Evolutionary conservation across 2,113 vertebrate species (phyloP), one percentile per base, ranked within the genome.

Genomic region (Procavia capensis): DNA sequence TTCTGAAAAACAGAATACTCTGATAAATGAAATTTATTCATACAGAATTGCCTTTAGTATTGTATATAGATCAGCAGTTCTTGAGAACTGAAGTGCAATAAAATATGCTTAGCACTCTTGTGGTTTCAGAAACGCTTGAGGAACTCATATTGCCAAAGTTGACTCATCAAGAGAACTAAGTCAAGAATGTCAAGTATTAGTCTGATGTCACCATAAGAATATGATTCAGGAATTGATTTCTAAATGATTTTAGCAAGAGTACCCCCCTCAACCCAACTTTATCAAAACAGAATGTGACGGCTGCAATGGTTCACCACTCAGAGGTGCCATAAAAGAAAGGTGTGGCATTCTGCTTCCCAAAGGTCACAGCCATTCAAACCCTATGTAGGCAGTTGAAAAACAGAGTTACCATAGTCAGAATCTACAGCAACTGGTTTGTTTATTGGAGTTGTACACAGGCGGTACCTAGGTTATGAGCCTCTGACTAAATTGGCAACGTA

Each of bases 1-100:
- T 79, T 68, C 39, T 85, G 13, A 88, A 86, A 64, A 72, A 85
- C 10, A 57, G 11, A 85, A 72, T 66, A 54, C 79, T 96, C 5
- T 59, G n/a, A 25, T 85, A 24, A 93, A 85, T 68, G 8, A 16
- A 75, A 29, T 47, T 61, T 59, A 59, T 93, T 93, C 76, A 54
- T 45, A 82, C 41, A 17, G 43, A 76, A 76, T 87, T 89, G 3
- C 2, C 41, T 57, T 88, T 80, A 91, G 74, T 66, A 25, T 41
- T 54, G 74, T 31, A 63, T 24, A 78, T 17, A 81, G 8, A 88
- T 2, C n/a, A 64, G 54, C 13, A 63, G 43, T 91, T 63, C 94
- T 19, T 88, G 87, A 72, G 19, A 96, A 76, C 61, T 61, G 79
- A 84, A 96, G 83, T 89, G 6, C 66, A 93, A 84, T 93, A 66